Conservation (phyloP, 2,113 vertebrate species). For the Tinamus guttatus region DNA sequence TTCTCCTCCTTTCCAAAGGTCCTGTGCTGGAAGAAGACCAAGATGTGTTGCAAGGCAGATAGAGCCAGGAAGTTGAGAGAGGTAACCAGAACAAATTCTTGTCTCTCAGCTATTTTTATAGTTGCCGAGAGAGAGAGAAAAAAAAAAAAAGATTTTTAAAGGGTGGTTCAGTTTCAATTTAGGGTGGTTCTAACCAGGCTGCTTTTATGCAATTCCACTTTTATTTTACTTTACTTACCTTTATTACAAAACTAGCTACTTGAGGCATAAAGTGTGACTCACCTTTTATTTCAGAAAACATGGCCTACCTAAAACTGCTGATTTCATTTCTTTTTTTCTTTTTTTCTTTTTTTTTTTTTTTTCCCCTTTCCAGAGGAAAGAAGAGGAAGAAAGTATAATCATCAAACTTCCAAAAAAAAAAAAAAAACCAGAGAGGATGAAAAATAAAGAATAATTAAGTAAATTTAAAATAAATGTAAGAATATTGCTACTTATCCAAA, state of each 20-base stretch:
- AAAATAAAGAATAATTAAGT: not conserved
- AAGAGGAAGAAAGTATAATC: not conserved
- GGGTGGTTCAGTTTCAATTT: not conserved
- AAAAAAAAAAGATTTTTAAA: not conserved
- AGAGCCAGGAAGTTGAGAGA: not conserved
- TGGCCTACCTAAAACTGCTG: not conserved
- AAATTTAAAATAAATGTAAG: not conserved
- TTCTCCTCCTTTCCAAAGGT: not conserved
- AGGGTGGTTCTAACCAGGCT: not conserved
- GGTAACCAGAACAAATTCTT: not conserved
- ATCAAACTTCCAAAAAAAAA: not conserved
- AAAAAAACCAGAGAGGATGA: accelerated
- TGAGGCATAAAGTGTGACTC: not conserved
- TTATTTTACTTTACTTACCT: not conserved
- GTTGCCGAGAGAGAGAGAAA: no score
- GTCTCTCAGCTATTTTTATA: not conserved
- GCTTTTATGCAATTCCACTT: not conserved
- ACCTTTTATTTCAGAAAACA: no score
- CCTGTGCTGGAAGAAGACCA: not conserved
- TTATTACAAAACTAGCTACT: not conserved
- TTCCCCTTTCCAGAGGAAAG: no score
- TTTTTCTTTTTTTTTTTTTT: not conserved
- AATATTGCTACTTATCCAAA: not conserved
- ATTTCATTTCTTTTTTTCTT: not conserved
- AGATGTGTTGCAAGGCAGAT: not conserved